Evolutionary conservation across 2,888 invertebrate genomes (phyloP).

Genomic region (Pheosia gnoma): DNA sequence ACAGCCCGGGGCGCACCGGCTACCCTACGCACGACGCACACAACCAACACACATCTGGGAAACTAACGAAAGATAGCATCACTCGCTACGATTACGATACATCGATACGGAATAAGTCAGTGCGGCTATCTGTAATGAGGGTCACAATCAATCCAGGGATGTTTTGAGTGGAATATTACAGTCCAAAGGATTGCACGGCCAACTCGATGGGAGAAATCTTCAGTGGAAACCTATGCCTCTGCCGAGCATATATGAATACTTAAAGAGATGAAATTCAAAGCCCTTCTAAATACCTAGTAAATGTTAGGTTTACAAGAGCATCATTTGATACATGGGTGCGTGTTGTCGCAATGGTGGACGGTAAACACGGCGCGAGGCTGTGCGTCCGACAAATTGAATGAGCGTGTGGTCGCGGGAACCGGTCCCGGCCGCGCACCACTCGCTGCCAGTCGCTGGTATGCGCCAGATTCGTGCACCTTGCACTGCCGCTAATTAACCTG

Average conservation of each 20-base stretch:
- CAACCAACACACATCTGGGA: not conserved
- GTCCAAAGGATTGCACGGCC: too few species aligned
- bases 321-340: not conserved
- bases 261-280: too few species aligned
- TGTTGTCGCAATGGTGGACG: conserved; percentile 38
- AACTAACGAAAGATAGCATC: not conserved
- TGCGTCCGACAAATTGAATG: conserved; percentile 62
- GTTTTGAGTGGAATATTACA: too few species aligned
- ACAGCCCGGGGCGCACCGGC: not conserved
- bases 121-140: too few species aligned
- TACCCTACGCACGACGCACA: not conserved
- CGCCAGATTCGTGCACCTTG: conserved; percentile 15
- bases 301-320: too few species aligned
- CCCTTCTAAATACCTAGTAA: too few species aligned
- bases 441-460: conserved; percentile 9
- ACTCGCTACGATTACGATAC: not conserved
- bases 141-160: too few species aligned
- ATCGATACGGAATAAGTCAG: not conserved
- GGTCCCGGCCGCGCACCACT: conserved; percentile 41
- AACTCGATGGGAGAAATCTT: too few species aligned
- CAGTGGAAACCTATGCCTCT: too few species aligned
- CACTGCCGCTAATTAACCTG: not conserved
- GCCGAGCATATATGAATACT: too few species aligned
- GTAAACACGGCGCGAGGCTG: conserved; percentile 36
- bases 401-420: conserved; percentile 48